These are phyloP conservation scores for Cassiopea xamachana DNA, from an alignment of 30 jellyfish, hydroid and myxozoan genomes.

Conservation along the genomic window DNA sequence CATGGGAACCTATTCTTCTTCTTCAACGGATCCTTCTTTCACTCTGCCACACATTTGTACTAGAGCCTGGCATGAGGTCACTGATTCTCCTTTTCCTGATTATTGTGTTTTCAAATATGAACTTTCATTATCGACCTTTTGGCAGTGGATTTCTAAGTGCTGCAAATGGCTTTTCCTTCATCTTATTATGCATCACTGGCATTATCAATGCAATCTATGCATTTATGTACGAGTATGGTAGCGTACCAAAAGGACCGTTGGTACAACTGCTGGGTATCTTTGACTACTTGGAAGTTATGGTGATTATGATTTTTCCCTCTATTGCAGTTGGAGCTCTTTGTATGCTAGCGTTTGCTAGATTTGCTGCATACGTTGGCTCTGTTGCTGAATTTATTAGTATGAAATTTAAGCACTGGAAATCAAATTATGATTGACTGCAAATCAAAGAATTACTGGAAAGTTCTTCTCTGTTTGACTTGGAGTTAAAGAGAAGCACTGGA, in stretches of 20 bases:
- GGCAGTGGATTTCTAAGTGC: background rate
- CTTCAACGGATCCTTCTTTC: slow-evolving; percentile 2
- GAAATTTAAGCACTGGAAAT: too few relatives aligned
- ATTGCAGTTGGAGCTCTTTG: background rate
- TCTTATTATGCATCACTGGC: slow-evolving; percentile 3
- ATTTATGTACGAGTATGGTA: background rate
- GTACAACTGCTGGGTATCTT: background rate
- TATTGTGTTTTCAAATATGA: background rate
- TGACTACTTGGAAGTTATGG: background rate
- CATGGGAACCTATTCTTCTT: slow-evolving; percentile 14
- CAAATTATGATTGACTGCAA: too few relatives aligned
- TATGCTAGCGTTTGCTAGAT: background rate
- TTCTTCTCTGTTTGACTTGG: too few relatives aligned
- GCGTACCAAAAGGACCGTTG: slow-evolving; percentile 8
- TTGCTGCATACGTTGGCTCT: background rate
- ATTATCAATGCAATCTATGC: background rate
- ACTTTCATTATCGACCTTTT: background rate
- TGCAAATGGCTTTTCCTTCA: background rate
- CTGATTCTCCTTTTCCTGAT: background rate
- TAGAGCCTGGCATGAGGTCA: slow-evolving; percentile 1
- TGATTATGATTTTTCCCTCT: background rate
- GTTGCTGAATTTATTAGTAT: background rate
- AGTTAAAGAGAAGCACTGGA: too few relatives aligned
- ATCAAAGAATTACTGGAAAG: too few relatives aligned
- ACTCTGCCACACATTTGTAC: background rate